Conservation (phyloP, 2,113 vertebrate genomes). For the Aegithalos caudatus region DNA sequence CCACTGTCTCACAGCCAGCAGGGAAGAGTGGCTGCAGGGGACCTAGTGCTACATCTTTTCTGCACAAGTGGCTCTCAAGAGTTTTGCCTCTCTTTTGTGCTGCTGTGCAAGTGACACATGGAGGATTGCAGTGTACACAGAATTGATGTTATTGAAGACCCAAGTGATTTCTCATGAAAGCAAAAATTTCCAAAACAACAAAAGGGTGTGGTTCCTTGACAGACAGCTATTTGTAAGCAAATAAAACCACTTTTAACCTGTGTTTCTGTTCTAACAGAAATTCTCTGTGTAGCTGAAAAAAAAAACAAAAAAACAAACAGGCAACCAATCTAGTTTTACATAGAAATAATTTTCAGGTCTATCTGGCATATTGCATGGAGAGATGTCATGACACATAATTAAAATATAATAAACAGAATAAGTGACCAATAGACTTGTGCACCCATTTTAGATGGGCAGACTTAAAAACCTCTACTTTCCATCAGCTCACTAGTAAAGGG, state of each 20-base stretch:
- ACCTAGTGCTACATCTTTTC: background rate
- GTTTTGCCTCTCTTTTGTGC: background rate
- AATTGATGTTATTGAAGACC: background rate
- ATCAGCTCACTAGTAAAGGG: background rate
- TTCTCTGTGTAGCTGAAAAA: slow-evolving; percentile 13
- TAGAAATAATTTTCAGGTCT: background rate
- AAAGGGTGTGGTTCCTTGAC: background rate
- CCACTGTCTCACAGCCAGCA: background rate
- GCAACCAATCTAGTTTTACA: slow-evolving; percentile 24
- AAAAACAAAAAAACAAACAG: slow-evolving; percentile 13
- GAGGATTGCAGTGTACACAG: background rate
- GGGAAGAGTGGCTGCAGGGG: background rate
- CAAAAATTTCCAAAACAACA: background rate
- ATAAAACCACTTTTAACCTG: slow-evolving; percentile 1
- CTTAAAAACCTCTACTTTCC: background rate
- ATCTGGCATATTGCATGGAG: background rate
- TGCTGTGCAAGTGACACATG: background rate
- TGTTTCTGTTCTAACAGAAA: slow-evolving; percentile 29
- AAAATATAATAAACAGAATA: background rate
- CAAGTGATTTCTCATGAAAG: slow-evolving; percentile 16
- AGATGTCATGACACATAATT: background rate
- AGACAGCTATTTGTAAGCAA: background rate
- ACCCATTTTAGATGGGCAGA: background rate
- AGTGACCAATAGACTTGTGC: background rate
- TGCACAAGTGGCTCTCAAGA: background rate